Base-by-base conservation (phyloP, 2,888 invertebrate genomes). In the Epistrophe grossulariae region DNA sequence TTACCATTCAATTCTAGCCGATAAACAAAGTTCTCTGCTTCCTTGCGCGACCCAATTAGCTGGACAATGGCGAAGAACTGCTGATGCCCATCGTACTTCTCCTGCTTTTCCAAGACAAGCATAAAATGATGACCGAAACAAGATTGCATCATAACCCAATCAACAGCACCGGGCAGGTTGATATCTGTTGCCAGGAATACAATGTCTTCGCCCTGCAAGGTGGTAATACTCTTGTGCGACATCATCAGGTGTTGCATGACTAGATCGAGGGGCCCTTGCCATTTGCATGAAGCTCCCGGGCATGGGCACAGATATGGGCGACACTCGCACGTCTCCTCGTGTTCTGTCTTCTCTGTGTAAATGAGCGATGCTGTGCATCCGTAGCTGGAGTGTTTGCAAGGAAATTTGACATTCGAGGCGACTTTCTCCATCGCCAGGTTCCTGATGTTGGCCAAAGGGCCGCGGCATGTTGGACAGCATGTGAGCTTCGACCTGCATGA, bases 91-190 rank as follows among this genome's bases (percentile, higher is more conserved):
- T 99, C 99, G 93, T 96, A 98, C 92, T 99, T 99, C 91, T 99
- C 99, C 93, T 99, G 98, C 92, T 99, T 99, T 92, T 99, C 99
- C 70, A 99, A 94, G 45, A 99, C 99, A 89, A 99, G 95, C 99
- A 99, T 99, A 92, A 99, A 99, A 93, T 99, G 98, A 92, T 99
- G 99, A 78, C 98, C 98, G 93, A 99, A 99, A 93, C 99, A 99
- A 38, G 98, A 98, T 94, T 99, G 99, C 99, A 99, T 99, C 99
- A 99, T 99, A 5, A 98, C 98, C 99, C 99, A 99, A 93, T 99
- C 99, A 11, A 99, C 99, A 43, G 99, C 99, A 81, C 99, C 99
- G 9, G 99, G 99, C 89, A 99, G 95, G 94, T 99, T 99, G 87
- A 99, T 99, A 93, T 99, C 99, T 50, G 99, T 99, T 2, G 99